A percentile compares a stretch with the other conserved stretches of the same genome.
phyloP scores from a whole-genome alignment of 2,113 vertebrate species.

The Pelecanus crispus region DNA sequence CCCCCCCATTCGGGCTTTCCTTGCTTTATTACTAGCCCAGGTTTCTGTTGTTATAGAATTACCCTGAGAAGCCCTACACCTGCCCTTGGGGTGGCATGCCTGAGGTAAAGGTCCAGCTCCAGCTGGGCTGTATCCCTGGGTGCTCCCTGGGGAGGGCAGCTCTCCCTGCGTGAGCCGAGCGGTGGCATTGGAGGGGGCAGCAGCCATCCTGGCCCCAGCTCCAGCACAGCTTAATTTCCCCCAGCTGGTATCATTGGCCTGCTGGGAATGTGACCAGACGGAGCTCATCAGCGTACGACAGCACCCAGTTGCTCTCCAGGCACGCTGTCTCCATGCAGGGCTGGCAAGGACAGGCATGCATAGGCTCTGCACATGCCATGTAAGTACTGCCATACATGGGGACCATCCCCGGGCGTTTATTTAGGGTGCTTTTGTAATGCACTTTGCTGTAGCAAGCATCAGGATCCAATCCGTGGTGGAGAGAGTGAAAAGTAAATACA shows the following conservation, averaged over 20 bases:
- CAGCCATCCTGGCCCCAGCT: not conserved
- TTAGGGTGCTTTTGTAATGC: fast-evolving
- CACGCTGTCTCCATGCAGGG: not conserved
- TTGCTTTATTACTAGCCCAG: not conserved
- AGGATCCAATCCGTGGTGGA: fast-evolving
- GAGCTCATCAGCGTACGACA: not conserved
- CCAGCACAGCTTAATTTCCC: not conserved
- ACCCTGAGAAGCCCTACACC: not conserved
- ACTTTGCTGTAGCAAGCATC: fast-evolving
- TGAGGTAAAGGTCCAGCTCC: fast-evolving
- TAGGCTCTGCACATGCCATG: fast-evolving
- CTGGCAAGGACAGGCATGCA: fast-evolving
- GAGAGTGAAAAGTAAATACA: not conserved
- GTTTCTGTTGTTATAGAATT: not conserved
- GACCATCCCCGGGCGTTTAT: fast-evolving
- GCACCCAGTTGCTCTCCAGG: not conserved
- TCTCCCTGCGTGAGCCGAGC: fast-evolving
- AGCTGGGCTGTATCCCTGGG: fast-evolving
- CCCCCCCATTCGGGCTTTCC: not conserved
- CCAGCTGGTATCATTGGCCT: not conserved
- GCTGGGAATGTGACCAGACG: not conserved
- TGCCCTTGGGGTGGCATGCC: fast-evolving
- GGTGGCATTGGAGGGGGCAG: not conserved
- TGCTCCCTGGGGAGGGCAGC: not conserved
- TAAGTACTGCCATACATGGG: fast-evolving